Evolutionary conservation across 2,113 vertebrate genomes (phyloP), one percentile per base, ranked within the genome.

Genomic region (Gadus macrocephalus): DNA sequence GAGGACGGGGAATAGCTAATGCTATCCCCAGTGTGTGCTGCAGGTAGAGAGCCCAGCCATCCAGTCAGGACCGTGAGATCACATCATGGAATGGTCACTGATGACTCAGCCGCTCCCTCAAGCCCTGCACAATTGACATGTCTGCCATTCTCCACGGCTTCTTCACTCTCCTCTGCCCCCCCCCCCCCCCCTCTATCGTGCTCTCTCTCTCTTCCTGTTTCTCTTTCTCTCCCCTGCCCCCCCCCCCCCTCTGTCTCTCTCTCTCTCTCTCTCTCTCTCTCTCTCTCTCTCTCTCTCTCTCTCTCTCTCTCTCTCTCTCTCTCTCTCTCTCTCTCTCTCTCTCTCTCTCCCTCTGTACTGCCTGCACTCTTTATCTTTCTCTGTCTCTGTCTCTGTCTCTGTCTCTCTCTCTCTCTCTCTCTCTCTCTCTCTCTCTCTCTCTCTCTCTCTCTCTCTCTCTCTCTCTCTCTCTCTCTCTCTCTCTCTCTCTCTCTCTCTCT

Each of bases 101-200:
- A 80, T 86, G 83, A 84, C 78, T 85, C 86, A 87, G 78, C 79
- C 73, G 42, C 80, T 83, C 82, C 84, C 87, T 85, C 74, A 87
- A 80, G 81, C 76, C 78, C 80, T 85, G 78, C 82, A 74, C 81
- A 83, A 82, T 87, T 85, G 82, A 76, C 71, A 22, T 66, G 66
- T 75, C 82, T 78, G 84, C 85, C 71, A 76, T 79, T 78, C 62
- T 75, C 72, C 72, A 72, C 72, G 62, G 61, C 75, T 81, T 64
- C 76, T 74, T 81, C 85, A 86, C 55, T 58, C 55, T 58, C 55
- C 3, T 3, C 14, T 14, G 15, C 55, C n/a, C 55, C 14, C 55
- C 5, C 42, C 11, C 42, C 11, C 42, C 11, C 42, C 42, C 11
- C 42, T 49, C 42, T 49, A 73, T 81, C 66, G 76, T 73, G 78